phyloP scores from a whole-genome alignment of 2,797 vertebrate species.

The Bovichtus diacanthus region DNA sequence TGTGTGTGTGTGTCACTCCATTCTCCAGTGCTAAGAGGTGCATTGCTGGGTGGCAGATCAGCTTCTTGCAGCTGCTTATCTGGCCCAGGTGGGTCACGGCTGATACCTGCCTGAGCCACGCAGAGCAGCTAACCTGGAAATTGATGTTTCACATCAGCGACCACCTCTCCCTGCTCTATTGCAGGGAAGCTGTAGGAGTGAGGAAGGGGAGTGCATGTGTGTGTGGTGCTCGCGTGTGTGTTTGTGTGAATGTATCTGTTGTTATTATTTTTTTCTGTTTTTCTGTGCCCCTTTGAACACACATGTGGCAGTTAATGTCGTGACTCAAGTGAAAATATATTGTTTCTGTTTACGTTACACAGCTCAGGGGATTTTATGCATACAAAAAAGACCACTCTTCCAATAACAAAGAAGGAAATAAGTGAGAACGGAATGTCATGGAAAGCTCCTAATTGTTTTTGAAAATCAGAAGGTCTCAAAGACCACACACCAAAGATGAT shows the following conservation, averaged over 20 bases:
- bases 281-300: conserved; percentile 26
- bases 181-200: conserved; percentile 65
- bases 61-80: conserved; percentile 88
- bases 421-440: conserved; percentile 28
- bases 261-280: conserved; percentile 13
- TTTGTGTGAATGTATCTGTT: conserved; percentile 24
- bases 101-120: conserved; percentile 87
- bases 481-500: conserved; percentile 5
- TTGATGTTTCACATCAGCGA: conserved; percentile 89
- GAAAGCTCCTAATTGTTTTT: conserved; percentile 31
- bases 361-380: conserved; percentile 3
- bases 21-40: conserved; percentile 54
- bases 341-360: conserved; percentile 20
- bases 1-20: conserved; percentile 6
- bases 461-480: conserved; percentile 32
- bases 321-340: conserved; percentile 23
- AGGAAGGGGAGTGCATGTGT: conserved; percentile 31
- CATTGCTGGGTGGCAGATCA: conserved; percentile 80
- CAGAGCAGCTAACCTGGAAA: conserved; percentile 91
- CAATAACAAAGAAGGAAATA: conserved; percentile 3
- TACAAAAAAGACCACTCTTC: not conserved
- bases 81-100: conserved; percentile 86
- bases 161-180: conserved; percentile 79
- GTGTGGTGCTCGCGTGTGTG: conserved; percentile 29
- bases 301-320: conserved; percentile 6